phyloP scores from a whole-genome alignment of 1,140 invertebrate genomes.

The Calosoma granatense region DNA sequence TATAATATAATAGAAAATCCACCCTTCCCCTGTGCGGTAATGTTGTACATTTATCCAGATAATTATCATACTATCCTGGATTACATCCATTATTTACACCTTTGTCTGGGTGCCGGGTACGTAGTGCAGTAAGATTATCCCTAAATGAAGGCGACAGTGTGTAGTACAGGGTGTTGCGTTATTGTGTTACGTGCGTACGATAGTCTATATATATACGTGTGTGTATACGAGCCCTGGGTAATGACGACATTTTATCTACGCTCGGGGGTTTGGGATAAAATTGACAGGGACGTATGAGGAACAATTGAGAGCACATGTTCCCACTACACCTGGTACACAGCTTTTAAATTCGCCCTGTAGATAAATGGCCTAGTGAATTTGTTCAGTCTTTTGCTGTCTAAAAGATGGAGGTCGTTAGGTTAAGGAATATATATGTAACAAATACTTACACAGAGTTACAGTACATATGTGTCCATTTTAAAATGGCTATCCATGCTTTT shows the following conservation, averaged over 20 bases:
- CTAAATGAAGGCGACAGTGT: not conserved
- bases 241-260: not conserved
- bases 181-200: not conserved
- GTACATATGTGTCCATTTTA: no score
- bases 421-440: no score
- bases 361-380: not conserved
- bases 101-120: not conserved
- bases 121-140: not conserved
- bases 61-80: not conserved
- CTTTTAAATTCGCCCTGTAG: not conserved
- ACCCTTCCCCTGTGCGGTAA: not conserved
- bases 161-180: not conserved
- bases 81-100: slow-evolving; percentile 6
- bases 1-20: not conserved
- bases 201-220: not conserved
- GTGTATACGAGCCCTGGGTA: no score
- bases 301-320: not conserved
- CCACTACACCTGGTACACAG: not conserved
- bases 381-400: no score
- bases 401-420: no score
- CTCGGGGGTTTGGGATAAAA: not conserved
- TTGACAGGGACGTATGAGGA: not conserved
- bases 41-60: not conserved
- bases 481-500: no score
- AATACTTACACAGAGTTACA: no score